Conservation (phyloP, 2,113 vertebrate species). For the Bos indicus region DNA sequence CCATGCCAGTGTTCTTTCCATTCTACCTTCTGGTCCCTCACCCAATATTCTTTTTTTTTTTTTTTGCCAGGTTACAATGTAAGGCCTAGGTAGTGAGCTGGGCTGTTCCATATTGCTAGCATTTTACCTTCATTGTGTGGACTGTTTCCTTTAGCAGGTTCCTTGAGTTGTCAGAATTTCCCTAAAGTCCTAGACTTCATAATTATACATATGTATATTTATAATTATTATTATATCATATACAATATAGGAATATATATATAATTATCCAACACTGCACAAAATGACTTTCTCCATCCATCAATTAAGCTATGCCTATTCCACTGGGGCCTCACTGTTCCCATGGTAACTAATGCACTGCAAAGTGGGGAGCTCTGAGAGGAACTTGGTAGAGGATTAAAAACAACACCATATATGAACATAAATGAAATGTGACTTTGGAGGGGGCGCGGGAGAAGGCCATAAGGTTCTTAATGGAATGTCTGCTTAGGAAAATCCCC, state of each 20-base stretch:
- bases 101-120: not conserved
- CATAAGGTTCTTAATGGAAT: not conserved
- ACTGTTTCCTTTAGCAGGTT: slow-evolving; percentile 1
- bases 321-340: not conserved
- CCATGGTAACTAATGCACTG: slow-evolving; percentile 50
- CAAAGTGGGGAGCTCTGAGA: not conserved
- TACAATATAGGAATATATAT: not conserved
- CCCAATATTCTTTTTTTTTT: not conserved
- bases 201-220: not conserved
- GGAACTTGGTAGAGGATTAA: slow-evolving; percentile 24
- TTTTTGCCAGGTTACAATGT: not conserved
- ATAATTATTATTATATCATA: not conserved
- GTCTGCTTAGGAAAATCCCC: not conserved
- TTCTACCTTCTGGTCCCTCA: not conserved
- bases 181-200: not conserved
- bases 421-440: not conserved
- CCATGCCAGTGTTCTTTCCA: not conserved
- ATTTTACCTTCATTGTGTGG: not conserved
- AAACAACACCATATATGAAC: not conserved
- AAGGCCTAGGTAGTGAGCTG: not conserved
- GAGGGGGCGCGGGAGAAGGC: not conserved
- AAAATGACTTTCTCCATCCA: slow-evolving; percentile 18
- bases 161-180: slow-evolving; percentile 8
- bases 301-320: not conserved
- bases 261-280: not conserved